Base-by-base conservation (phyloP, 2,113 vertebrate species). In the Hepsetus odoe region DNA sequence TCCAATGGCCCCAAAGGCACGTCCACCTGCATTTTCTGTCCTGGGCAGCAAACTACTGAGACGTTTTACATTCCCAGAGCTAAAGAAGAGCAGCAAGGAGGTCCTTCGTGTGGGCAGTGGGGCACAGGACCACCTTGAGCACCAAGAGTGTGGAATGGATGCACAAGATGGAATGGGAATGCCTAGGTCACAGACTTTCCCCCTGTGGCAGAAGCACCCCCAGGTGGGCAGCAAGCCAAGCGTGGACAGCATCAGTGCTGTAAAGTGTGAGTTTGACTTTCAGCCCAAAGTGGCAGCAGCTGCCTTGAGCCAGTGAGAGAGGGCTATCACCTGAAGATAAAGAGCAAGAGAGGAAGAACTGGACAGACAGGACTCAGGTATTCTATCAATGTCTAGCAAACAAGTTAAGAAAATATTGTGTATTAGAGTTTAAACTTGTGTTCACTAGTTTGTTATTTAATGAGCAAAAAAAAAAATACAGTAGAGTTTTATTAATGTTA, bases 241-340 rank as follows among this genome's bases (percentile, higher is more conserved):
- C 83, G 83, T 92, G 62, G 90, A 92, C 83, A 92, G 92, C 85
- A 92, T 93, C 86, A 93, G 90, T 80, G 90, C 89, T 9, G 91
- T 93, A 10, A 90, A 89, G 62, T 93, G 92, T 77, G 92, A 93
- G 80, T 92, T 92, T 85, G 91, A 92, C 83, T 88, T 90, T 76
- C 87, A 88, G 2, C 61, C 71, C 71, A 86, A 84, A 80, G 62
- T 68, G 13, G 20, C 59, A 62, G 71, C 80, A 30, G 75, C 69
- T 77, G 82, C 81, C 82, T 9, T 7, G 1, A 42, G 33, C 20
- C 16, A 72, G 30, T 30, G n/a, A 49, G 5, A 1, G 72, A 44
- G 74, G 56, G 42, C 65, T 61, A 6, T 30, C 14, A 4, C 18
- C 20, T 65, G 32, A 8, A 35, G 35, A 35, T 55, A 8, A 55